A percentile compares a stretch with the other conserved stretches of the same genome.
Evolutionary conservation across 2,888 invertebrate genomes (phyloP).

Genomic region (Masnerella sp.): DNA sequence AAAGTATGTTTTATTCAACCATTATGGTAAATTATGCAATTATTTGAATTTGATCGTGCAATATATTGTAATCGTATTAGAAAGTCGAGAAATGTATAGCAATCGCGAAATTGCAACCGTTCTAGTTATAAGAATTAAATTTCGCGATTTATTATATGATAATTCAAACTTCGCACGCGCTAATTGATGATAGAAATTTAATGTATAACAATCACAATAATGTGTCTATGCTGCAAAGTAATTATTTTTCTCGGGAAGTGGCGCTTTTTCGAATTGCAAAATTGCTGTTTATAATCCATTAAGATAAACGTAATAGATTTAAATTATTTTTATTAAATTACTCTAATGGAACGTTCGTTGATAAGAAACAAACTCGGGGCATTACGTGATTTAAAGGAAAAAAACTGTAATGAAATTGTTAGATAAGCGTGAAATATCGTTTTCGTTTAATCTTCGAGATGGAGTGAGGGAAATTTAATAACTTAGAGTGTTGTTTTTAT

Average conservation of each 20-base stretch:
- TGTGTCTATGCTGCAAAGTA: constrained; percentile 6
- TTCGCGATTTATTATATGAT: constrained; percentile 31
- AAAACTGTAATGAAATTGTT: constrained; percentile 1
- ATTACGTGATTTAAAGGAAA: background rate
- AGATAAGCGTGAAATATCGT: background rate
- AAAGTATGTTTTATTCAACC: background rate
- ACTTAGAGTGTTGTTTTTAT: too few species aligned
- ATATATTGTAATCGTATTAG: constrained; percentile 23
- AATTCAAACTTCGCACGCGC: constrained; percentile 14
- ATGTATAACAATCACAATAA: constrained; percentile 29
- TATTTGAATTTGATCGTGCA: background rate
- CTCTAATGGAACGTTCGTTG: constrained; percentile 1
- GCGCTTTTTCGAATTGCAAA: background rate
- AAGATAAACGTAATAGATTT: constrained; percentile 2
- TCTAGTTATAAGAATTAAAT: constrained; percentile 29
- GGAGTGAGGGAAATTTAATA: too few species aligned
- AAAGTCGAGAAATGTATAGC: constrained; percentile 12
- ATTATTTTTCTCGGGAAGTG: constrained; percentile 2
- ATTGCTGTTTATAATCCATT: background rate
- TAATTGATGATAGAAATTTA: constrained; percentile 33
- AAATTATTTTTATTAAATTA: constrained; percentile 9
- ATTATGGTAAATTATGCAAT: constrained; percentile 3
- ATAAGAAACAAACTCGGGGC: background rate
- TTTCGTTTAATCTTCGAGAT: background rate
- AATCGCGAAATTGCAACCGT: constrained; percentile 9